Evolutionary conservation across 2,888 invertebrate genomes (phyloP).

Genomic region (Druceiella hillmani): DNA sequence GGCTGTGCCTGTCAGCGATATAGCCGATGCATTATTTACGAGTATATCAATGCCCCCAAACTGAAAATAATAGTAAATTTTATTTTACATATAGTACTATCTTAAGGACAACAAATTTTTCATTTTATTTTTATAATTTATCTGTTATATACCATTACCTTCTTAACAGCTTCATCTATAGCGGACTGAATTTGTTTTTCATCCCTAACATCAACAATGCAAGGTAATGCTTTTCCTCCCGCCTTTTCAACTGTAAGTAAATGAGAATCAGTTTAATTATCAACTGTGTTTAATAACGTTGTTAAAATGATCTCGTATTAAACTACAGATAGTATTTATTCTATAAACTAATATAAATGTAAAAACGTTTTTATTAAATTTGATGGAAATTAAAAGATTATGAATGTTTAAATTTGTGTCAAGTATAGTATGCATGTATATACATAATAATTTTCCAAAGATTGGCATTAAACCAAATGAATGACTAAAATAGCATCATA

Average conservation of each 20-base stretch:
- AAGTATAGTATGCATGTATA: no score
- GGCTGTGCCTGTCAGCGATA: slow-evolving; percentile 74
- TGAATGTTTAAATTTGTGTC: no score
- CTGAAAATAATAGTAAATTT: slow-evolving; percentile 29
- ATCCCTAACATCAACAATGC: slow-evolving; percentile 82
- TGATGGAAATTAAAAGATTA: no score
- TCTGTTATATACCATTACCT: slow-evolving; percentile 33
- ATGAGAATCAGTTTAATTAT: slow-evolving; percentile 11
- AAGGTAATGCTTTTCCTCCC: slow-evolving; percentile 82
- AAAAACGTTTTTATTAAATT: no score
- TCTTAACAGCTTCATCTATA: slow-evolving; percentile 67
- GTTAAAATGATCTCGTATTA: no score
- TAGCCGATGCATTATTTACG: slow-evolving; percentile 96
- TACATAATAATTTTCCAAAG: no score
- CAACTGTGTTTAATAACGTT: no score
- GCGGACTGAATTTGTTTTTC: slow-evolving; percentile 70
- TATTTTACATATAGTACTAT: slow-evolving; percentile 6
- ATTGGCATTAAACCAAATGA: no score
- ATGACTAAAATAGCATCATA: no score
- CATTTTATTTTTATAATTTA: neutral
- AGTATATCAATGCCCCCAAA: slow-evolving; percentile 96
- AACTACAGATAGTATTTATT: no score
- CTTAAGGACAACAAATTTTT: neutral
- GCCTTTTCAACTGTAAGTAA: slow-evolving; percentile 67
- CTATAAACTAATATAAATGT: no score